A percentile compares a stretch with the other conserved stretches of the same genome.
Conservation (phyloP, 2,113 vertebrate species). For the Lophochroa leadbeateri region DNA sequence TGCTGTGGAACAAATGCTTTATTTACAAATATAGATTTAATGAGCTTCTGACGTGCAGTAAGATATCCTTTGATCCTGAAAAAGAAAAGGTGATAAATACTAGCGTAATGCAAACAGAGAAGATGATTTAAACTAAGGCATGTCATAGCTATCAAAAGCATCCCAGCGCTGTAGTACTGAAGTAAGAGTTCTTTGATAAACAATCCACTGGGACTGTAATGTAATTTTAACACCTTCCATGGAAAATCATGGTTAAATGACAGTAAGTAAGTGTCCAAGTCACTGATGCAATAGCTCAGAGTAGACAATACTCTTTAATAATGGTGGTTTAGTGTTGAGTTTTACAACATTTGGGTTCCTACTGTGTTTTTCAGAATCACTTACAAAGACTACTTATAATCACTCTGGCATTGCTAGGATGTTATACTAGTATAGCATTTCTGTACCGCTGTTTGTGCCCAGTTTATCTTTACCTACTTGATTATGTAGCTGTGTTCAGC, state of each 20-base stretch:
- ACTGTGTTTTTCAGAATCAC: neutral
- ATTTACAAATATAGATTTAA: conserved; percentile 73
- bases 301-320: neutral
- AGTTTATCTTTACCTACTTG: neutral
- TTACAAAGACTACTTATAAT: neutral
- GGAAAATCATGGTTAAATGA: neutral
- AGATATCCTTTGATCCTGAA: conserved; percentile 72
- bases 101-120: conserved; percentile 44
- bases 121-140: conserved; percentile 51
- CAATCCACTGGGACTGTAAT: neutral
- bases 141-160: conserved; percentile 45
- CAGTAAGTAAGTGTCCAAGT: neutral
- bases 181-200: conserved; percentile 49
- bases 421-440: neutral
- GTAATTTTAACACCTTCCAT: conserved; percentile 9
- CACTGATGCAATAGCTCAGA: neutral
- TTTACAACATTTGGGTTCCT: neutral
- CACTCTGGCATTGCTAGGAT: neutral
- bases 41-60: conserved; percentile 65
- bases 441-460: neutral
- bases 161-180: conserved; percentile 23
- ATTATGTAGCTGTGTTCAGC: neutral
- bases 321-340: neutral
- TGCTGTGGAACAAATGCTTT: conserved; percentile 65
- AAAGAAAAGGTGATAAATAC: conserved; percentile 49